Evolutionary conservation across 2,888 invertebrate genomes (phyloP).

Genomic region (Hirudinaria manillensis): DNA sequence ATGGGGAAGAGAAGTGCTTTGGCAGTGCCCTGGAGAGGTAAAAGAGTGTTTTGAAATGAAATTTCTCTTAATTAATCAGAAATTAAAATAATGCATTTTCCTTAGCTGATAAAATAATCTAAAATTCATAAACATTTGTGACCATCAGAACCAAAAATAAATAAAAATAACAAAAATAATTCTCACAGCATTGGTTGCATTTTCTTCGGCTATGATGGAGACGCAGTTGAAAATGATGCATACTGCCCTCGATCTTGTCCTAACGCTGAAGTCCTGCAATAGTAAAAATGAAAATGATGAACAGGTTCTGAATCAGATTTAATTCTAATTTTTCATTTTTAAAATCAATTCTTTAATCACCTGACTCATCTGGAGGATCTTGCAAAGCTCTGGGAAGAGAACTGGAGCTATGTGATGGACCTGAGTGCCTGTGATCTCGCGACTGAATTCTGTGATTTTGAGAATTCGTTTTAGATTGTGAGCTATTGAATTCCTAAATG

Average conservation of each 20-base stretch:
- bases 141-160: neutral
- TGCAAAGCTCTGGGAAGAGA: conserved; percentile 66
- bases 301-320: neutral
- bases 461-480: too few species aligned
- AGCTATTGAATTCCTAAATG: too few species aligned
- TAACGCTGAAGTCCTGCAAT: conserved; percentile 58
- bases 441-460: conserved; percentile 60
- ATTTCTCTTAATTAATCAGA: too few species aligned
- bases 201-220: conserved; percentile 5
- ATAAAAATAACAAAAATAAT: conserved; percentile 11
- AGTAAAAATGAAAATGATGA: neutral
- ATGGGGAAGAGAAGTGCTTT: conserved; percentile 64
- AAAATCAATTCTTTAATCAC: conserved; percentile 47
- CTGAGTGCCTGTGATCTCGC: conserved; percentile 64
- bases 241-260: conserved; percentile 64
- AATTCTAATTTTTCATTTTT: neutral
- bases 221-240: conserved; percentile 64
- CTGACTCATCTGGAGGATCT: conserved; percentile 63
- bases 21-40: conserved; percentile 50
- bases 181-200: neutral
- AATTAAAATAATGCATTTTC: too few species aligned
- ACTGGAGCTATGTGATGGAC: conserved; percentile 65
- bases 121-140: too few species aligned
- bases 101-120: too few species aligned
- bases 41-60: too few species aligned